phyloP scores from a whole-genome alignment of 2,113 vertebrate species.

The Erinaceus europaeus region DNA sequence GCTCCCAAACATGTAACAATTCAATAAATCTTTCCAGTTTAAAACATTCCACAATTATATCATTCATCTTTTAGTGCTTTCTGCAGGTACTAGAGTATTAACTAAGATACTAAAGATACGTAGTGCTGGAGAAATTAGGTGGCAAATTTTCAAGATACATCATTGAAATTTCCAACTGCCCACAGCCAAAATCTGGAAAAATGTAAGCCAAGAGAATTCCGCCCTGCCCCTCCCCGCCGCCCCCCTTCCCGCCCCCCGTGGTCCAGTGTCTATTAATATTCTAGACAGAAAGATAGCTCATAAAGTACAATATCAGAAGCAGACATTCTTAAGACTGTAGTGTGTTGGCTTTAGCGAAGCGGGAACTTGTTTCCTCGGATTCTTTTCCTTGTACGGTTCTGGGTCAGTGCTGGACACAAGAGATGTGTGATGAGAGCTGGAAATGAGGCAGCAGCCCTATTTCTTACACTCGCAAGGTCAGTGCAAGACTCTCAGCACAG shows the following conservation, averaged over 20 bases:
- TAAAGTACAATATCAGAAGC: constrained; percentile 24
- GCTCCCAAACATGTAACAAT: neutral
- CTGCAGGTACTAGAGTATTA: neutral
- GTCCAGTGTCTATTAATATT: neutral
- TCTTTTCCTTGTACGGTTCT: constrained; percentile 25
- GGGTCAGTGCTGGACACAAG: neutral
- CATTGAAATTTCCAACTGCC: neutral
- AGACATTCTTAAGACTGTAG: constrained; percentile 30
- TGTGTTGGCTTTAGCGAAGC: neutral
- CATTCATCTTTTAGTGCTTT: neutral
- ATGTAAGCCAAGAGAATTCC: neutral
- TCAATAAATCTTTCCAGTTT: neutral
- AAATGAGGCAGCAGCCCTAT: neutral
- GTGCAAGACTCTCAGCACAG: neutral
- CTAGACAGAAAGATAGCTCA: neutral
- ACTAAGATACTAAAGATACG: neutral
- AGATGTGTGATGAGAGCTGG: neutral
- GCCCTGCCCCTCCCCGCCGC: no score
- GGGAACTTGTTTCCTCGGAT: neutral
- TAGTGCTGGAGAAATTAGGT: neutral
- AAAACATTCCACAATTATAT: neutral
- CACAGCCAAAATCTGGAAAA: constrained; percentile 31
- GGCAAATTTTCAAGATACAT: constrained; percentile 15
- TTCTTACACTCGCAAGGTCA: neutral
- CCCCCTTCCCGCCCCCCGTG: no score